Conservation (phyloP, 2,113 vertebrate species). For the Leptosomus discolor region DNA sequence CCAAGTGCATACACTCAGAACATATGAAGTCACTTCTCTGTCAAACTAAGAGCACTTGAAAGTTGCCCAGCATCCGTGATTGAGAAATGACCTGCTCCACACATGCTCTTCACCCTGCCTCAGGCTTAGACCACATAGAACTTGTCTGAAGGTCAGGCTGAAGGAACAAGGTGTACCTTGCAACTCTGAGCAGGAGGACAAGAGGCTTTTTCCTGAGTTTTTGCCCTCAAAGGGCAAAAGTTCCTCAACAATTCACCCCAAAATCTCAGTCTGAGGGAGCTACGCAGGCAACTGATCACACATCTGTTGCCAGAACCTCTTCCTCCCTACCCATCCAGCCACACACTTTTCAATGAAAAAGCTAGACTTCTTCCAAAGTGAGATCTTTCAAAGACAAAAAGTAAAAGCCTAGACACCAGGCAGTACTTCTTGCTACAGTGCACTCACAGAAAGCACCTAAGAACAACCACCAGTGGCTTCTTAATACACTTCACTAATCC, state of each 20-base stretch:
- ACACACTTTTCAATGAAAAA: not conserved
- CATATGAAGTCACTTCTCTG: not conserved
- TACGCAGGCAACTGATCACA: not conserved
- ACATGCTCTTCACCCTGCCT: not conserved
- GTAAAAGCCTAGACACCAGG: not conserved
- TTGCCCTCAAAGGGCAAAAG: not conserved
- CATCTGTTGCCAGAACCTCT: not conserved
- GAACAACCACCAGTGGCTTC: not conserved
- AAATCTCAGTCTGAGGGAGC: not conserved
- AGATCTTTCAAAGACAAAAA: not conserved
- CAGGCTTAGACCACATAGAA: accelerated
- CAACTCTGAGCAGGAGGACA: not conserved
- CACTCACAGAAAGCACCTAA: not conserved
- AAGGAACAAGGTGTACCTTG: not conserved
- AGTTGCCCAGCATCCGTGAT: not conserved
- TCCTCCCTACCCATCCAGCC: not conserved
- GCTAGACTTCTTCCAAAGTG: not conserved
- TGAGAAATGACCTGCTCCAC: not conserved
- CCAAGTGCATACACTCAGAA: not conserved
- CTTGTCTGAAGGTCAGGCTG: not conserved
- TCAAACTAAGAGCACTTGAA: not conserved
- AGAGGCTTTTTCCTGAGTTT: not conserved
- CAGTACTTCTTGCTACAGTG: not conserved
- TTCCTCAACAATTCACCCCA: not conserved
- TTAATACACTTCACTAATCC: not conserved